Conservation (phyloP, 2,797 vertebrate genomes). For the Amblyraja radiata region DNA sequence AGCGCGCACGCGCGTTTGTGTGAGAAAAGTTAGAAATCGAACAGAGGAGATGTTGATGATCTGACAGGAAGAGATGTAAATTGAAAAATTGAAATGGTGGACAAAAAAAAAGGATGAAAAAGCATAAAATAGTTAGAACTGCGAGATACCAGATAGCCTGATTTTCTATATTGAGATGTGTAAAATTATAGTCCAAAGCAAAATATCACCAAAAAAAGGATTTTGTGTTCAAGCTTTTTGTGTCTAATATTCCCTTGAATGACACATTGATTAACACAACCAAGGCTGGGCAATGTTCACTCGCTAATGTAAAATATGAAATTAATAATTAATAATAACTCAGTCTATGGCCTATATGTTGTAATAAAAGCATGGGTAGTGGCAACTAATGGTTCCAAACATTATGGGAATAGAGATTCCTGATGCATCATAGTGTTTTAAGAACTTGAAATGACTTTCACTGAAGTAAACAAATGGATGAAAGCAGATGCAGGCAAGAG, state of each 20-base stretch:
- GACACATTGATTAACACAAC: not conserved
- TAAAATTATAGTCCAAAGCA: not conserved
- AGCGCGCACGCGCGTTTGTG: no score
- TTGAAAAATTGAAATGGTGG: no score
- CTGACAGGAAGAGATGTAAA: no score
- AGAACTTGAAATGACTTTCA: not conserved
- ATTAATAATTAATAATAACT: slow-evolving; percentile 9
- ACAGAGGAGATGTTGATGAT: no score
- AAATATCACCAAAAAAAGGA: not conserved
- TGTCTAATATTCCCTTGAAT: not conserved
- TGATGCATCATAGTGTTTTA: not conserved
- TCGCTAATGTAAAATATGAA: no score
- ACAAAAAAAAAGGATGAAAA: no score
- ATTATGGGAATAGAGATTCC: not conserved
- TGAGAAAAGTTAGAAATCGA: no score
- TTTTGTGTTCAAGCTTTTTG: not conserved
- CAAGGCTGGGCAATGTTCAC: not conserved
- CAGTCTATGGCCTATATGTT: not conserved
- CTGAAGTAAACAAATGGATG: not conserved
- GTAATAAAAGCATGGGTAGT: not conserved
- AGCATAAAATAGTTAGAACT: no score
- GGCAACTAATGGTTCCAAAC: not conserved
- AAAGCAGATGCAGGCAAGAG: not conserved
- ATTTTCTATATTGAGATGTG: not conserved
- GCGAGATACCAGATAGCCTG: no score